Evolutionary conservation across 2,888 invertebrate genomes (phyloP), one percentile per base, ranked within the genome.

Genomic region (Lacanobia wlatinum): DNA sequence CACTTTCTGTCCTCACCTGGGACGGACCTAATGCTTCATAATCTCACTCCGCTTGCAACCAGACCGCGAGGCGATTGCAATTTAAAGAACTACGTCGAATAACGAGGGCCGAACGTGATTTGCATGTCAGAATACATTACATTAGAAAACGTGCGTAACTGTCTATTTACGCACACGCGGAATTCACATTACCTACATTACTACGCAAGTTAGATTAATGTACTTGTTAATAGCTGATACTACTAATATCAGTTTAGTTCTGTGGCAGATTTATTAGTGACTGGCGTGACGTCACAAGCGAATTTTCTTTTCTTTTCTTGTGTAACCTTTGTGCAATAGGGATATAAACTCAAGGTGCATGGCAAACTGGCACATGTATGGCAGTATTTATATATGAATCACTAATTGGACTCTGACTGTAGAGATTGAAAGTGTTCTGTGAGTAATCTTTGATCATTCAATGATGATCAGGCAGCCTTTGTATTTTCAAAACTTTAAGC

Each of bases 111-210:
- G 12, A 46, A 52, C 77, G 63, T 79, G 72, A 77, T 81, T 81
- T 79, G 82, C 79, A 79, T 81, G 82, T 58, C 60, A 16, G 66
- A 81, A 76, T 77, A 71, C 50, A 71, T 76, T 76, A 76, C 58
- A 79, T 77, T 81, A 71, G 72, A 79, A 63, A 81, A 63, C 66
- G 77, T 76, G 65, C 66, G 66, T 81, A 67, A 72, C 77, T 81
- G 71, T 81, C 65, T 58, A 76, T 70, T 76, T 71, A 81, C 65
- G 73, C 69, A 82, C 73, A 82, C 66, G 60, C 55, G 52, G 63
- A 43, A 81, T 79, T 67, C 66, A 81, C 66, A 83, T 79, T 68
- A 66, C 70, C 75, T 50, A 71, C 23, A 65, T 55, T 80, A 65
- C 56, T 34, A 72, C 63, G 52, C 53, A 72, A 72, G 66, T 81